Evolutionary conservation across 2,797 vertebrate species (phyloP).

Genomic region (Ibycter americanus): DNA sequence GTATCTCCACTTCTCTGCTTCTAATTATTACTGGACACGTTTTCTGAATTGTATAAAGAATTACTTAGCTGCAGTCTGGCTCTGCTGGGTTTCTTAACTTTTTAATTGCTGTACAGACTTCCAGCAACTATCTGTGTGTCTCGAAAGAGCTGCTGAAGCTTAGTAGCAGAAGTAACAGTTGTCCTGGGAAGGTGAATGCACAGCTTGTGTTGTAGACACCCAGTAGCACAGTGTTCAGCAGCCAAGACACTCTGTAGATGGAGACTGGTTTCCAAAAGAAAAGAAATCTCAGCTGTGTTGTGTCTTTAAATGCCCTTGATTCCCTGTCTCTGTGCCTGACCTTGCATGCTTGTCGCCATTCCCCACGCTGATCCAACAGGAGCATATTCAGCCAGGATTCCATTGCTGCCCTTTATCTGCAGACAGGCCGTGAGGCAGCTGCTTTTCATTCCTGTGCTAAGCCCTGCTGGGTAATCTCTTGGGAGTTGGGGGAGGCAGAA

Average conservation of each 20-base stretch:
- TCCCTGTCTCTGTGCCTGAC: neutral
- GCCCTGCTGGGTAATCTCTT: neutral
- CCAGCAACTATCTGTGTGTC: neutral
- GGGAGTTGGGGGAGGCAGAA: neutral
- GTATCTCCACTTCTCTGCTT: neutral
- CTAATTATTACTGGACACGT: neutral
- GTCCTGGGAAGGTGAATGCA: neutral
- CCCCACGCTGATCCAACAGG: neutral
- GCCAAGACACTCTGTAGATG: neutral
- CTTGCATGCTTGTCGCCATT: neutral
- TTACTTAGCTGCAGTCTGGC: neutral
- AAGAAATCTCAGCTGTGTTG: neutral
- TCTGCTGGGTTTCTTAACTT: neutral
- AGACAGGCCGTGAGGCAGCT: neutral
- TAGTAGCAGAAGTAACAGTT: neutral
- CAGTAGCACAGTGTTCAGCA: neutral
- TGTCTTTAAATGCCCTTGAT: neutral
- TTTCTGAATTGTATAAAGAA: neutral
- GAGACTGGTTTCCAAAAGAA: neutral
- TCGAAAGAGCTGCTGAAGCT: neutral
- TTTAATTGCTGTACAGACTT: neutral
- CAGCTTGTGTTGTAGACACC: neutral
- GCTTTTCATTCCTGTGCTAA: constrained; percentile 9
- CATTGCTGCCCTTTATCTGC: constrained; percentile 32
- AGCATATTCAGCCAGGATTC: neutral